Base-by-base conservation (phyloP, 1,140 invertebrate genomes). In the Papilio machaon region DNA sequence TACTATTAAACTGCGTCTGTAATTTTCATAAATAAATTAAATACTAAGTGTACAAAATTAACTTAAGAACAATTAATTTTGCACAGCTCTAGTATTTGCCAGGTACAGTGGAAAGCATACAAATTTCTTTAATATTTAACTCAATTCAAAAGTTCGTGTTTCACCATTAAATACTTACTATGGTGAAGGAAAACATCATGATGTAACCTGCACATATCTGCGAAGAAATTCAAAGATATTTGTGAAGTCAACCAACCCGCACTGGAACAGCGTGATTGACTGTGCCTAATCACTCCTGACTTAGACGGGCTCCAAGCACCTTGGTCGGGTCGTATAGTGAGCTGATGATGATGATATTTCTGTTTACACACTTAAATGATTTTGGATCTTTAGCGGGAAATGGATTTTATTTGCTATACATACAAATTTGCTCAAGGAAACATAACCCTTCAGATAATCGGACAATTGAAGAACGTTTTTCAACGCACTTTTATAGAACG, bases 111-210 rank as follows among this genome's bases (percentile, higher is more conserved):
- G 0, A 58, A 17, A n/a, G 54, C 52, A 4, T 58, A 7, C 2
- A n/a, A 58, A 58, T 58, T 58, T n/a, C 54, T 58, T 58, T n/a
- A 58, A 58, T 19, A 58, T 58, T 58, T 58, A 58, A n/a, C 54
- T 58, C n/a, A 58, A 58, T 19, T 5, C n/a, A 19, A 54, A 54
- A n/a, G 17, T 30, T 30, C 23, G 4, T 19, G n/a, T 58, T 58
- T 19, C 54, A 19, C 52, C 52, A 0, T 54, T 54, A 54, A 54
- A 54, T 54, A 54, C 13, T 17, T 17, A 15, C 6, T 58, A 30
- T 30, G 23, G 23, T 30, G 2, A 30, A 30, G 23, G 23, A 30
- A 30, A 30, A 30, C 23, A 30, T 30, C 23, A 30, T 30, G 23
- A 30, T 30, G 23, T 30, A 30, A 30, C 23, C 23, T 30, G 23